phyloP scores from a whole-genome alignment of 92 coral and sea anemone genomes.

The Phenganax stokvisi region DNA sequence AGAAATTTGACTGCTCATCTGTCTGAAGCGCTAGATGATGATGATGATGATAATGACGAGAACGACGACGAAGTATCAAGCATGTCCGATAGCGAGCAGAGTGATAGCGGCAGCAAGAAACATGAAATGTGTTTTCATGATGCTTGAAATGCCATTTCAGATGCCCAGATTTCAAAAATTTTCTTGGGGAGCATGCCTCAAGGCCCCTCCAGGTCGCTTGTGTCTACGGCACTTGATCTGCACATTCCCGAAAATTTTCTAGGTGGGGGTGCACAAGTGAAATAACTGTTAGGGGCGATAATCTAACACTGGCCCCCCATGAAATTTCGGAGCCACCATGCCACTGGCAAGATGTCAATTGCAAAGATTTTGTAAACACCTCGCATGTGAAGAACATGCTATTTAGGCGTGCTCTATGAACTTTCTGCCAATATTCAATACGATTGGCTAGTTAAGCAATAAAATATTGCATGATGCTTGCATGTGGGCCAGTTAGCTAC shows the following conservation, averaged over 20 bases:
- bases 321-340: neutral
- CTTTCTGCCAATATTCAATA: too few species aligned
- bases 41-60: neutral
- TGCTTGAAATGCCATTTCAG: neutral
- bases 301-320: constrained; percentile 1
- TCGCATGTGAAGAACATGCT: too few species aligned
- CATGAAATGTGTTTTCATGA: neutral
- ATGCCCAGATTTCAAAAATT: neutral
- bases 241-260: neutral
- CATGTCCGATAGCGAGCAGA: constrained; percentile 10
- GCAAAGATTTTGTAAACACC: too few species aligned
- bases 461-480: too few species aligned
- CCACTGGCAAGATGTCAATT: neutral
- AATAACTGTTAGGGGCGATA: constrained; percentile 6
- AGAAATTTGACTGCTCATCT: neutral
- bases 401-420: too few species aligned
- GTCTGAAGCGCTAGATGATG: neutral
- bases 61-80: constrained; percentile 4
- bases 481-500: too few species aligned
- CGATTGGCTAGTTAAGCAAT: too few species aligned
- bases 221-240: neutral
- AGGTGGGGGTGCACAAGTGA: neutral
- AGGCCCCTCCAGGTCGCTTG: neutral
- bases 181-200: neutral
- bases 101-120: neutral